Evolutionary conservation across 2,113 vertebrate genomes (phyloP), one percentile per base, ranked within the genome.

Genomic region (Semicossyphus pulcher): DNA sequence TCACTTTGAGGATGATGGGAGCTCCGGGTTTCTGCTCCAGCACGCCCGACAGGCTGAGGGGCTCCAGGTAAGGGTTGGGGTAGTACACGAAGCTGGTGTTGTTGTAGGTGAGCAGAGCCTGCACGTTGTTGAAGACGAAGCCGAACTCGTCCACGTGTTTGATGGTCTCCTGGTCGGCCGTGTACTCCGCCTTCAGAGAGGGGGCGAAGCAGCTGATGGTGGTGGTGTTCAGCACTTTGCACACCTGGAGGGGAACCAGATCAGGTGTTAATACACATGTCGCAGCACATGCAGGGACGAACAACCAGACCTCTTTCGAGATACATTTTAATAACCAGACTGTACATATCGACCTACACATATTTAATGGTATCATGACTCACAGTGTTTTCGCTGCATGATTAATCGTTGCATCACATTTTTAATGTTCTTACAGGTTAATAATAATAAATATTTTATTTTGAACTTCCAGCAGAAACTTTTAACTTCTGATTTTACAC

Each of bases 101-200:
- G 1, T 97, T 98, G 92, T 97, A 99, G 51, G 95, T 92, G n/a
- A 98, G 94, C 86, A 99, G 92, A 28, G 96, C 92, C 70, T 98
- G 97, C 51, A 99, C 97, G 1, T 99, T 99, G 93, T 99, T 99
- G 77, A 99, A 99, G 89, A 99, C 94, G 4, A 99, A 99, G 8
- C 97, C 97, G 18, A 99, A 96, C 92, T 99, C 97, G 0, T 99
- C 97, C 0, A 97, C 97, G 1, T 95, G 94, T 74, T 97, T 97
- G 23, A 97, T 91, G 0, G 95, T 84, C 15, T 99, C 97, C 78
- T 95, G 92, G 31, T 95, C 95, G 0, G 94, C 91, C 0, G 91
- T 93, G 88, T 94, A 93, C 68, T 99, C 96, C 0, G 92, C 45
- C 26, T 90, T 94, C 66, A 99, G 93, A 0, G 97, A 95, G 0